Evolutionary conservation across 2,888 invertebrate genomes (phyloP), one percentile per base, ranked within the genome.

Genomic region (Nebria salina): DNA sequence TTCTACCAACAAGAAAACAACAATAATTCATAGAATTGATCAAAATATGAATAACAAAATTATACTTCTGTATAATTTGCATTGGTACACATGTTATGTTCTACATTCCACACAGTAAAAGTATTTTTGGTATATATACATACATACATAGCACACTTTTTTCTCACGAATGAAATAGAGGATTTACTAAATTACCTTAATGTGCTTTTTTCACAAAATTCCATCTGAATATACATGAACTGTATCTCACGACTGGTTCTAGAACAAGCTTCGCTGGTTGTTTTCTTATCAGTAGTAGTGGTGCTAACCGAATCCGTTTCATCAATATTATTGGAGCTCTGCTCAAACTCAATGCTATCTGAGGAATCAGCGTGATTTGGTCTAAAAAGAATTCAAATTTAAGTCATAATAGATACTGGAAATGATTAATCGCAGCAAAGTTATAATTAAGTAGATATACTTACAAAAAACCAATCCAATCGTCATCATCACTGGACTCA

Each of bases 161-260:
- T 34, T 34, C 34, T 5, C 5, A 34, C 5, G 34, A 34, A 34
- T 4, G 1, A 5, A 34, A 34, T 34, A 34, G 34, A 34, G 5
- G 4, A 34, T 54, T 54, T 70, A 25, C 25, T 75, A 70, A 25
- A 13, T 42, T 84, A 91, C 88, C 94, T 90, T 43, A 98, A 89
- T 0, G 99, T 99, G 85, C 96, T 96, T 86, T 97, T 98, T 87
- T 98, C 98, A 88, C 99, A 99, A 88, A 97, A 98, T 89, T 99
- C 99, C 99, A 99, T 99, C 90, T 99, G 97, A 84, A 96, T 96
- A 87, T 96, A 98, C 90, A 98, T 93, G 81, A 94, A 94, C 86
- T 95, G 94, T 74, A 92, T 91, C 85, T 90, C 89, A 64, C 74
- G 34, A 65, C 26, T 73, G 42, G 65, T 64, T 25, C 68, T 25